These are phyloP conservation scores for Hypsibius dujardini DNA, from an alignment of 1,140 invertebrate species.

Conservation along the genomic window DNA sequence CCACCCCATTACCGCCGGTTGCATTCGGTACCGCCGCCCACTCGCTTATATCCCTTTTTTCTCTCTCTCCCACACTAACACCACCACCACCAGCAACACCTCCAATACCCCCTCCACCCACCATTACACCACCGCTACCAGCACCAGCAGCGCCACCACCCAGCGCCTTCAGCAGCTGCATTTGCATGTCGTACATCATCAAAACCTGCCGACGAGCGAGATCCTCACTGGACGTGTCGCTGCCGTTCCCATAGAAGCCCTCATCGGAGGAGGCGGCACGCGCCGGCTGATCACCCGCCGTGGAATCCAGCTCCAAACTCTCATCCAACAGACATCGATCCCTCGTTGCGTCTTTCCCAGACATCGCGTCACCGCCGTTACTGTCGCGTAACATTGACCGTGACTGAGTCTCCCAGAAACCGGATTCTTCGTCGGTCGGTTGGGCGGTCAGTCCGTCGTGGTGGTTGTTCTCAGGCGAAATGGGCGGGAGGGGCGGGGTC, in stretches of 20 bases:
- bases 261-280: neutral
- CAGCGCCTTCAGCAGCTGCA: neutral
- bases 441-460: neutral
- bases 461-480: conserved; percentile 4
- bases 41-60: no score
- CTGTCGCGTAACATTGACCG: neutral
- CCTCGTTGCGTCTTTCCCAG: no score
- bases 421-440: neutral
- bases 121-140: no score
- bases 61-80: no score
- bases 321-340: no score
- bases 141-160: neutral
- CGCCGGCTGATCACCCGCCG: neutral
- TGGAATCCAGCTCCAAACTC: neutral
- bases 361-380: no score
- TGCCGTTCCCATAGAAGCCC: neutral
- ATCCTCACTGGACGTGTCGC: neutral
- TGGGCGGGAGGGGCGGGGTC: neutral
- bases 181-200: conserved; percentile 5
- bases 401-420: neutral
- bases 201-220: neutral
- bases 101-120: no score
- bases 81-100: no score
- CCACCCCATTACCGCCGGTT: no score
- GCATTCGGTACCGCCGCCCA: no score